These are phyloP conservation scores for Nymphalis urticae DNA, from an alignment of 2,888 invertebrate genomes.

Conservation along the genomic window DNA sequence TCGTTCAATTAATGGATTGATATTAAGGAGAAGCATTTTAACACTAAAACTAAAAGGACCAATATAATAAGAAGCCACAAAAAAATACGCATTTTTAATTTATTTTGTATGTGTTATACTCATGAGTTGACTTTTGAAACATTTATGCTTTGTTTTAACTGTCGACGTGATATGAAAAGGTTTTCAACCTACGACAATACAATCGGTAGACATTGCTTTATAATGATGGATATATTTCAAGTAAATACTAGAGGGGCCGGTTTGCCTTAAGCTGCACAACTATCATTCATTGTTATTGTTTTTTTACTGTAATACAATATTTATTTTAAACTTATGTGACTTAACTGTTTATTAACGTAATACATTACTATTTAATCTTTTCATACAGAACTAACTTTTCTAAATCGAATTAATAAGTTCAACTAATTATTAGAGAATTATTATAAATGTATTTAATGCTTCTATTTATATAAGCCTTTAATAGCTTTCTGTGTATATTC, in stretches of 20 bases:
- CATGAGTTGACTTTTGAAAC: too few species aligned
- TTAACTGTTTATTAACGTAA: not conserved
- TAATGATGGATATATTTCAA: slow-evolving; percentile 21
- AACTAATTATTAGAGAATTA: too few species aligned
- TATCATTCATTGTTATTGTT: slow-evolving; percentile 5
- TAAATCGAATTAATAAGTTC: too few species aligned
- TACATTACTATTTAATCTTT: not conserved
- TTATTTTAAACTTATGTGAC: not conserved
- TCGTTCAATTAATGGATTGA: not conserved
- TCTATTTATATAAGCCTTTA: too few species aligned
- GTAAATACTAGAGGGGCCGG: slow-evolving; percentile 19
- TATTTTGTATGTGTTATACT: too few species aligned
- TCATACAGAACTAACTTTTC: too few species aligned
- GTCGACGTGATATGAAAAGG: not conserved
- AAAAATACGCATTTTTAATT: too few species aligned
- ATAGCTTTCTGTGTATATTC: too few species aligned
- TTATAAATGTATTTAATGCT: too few species aligned
- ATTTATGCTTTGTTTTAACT: too few species aligned
- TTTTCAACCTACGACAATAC: slow-evolving; percentile 23
- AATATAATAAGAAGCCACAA: too few species aligned
- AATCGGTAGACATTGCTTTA: slow-evolving; percentile 11
- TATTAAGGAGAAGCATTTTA: not conserved
- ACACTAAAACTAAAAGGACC: too few species aligned
- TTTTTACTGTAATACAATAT: slow-evolving; percentile 11
- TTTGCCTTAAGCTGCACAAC: slow-evolving; percentile 17